These are phyloP conservation scores for Calcarius ornatus DNA, from an alignment of 2,113 vertebrate genomes.

Conservation along the genomic window DNA sequence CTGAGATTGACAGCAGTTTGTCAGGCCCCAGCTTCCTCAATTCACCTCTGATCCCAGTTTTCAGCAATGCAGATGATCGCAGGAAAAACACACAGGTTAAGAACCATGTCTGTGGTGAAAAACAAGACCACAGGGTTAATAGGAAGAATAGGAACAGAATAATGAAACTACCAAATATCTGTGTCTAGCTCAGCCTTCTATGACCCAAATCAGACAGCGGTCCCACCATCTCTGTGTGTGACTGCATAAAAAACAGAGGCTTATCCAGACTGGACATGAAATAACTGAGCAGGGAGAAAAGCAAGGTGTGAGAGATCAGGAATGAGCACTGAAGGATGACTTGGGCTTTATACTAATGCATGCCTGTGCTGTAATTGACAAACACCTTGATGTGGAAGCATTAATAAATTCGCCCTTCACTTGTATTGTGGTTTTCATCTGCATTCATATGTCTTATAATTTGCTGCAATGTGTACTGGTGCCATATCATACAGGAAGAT, in stretches of 20 bases:
- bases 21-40: background rate
- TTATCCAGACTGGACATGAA: background rate
- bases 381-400: background rate
- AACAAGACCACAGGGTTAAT: rapidly evolving
- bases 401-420: background rate
- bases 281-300: background rate
- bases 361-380: background rate
- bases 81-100: background rate
- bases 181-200: background rate
- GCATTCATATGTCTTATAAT: background rate
- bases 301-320: background rate
- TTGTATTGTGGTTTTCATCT: background rate
- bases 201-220: background rate
- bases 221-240: background rate
- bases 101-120: background rate
- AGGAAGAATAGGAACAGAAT: background rate
- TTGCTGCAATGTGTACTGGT: background rate
- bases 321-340: background rate
- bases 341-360: background rate
- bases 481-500: background rate
- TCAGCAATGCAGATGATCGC: background rate
- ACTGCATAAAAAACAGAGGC: background rate
- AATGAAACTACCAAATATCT: background rate
- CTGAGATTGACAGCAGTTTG: background rate
- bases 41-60: background rate